Conservation (phyloP, 1,140 invertebrate species). For the Rhagoletis zephyria region DNA sequence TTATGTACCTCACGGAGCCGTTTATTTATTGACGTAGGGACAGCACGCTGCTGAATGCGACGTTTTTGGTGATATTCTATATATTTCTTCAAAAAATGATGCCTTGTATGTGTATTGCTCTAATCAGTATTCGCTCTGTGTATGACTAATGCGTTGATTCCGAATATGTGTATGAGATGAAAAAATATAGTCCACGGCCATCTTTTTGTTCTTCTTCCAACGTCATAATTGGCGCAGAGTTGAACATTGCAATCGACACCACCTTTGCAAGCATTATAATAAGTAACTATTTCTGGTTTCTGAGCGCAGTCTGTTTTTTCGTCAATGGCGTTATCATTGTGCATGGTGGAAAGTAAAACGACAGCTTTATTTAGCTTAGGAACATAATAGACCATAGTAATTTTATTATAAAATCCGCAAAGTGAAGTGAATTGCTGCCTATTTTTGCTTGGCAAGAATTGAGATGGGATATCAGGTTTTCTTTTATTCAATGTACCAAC, state of each 20-base stretch:
- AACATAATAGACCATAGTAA: neutral
- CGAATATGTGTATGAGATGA: too few relatives aligned
- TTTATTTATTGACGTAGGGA: too few relatives aligned
- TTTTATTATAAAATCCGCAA: too few relatives aligned
- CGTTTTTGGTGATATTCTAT: too few relatives aligned
- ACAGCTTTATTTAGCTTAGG: neutral
- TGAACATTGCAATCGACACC: neutral
- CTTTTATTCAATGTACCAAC: constrained; percentile 5
- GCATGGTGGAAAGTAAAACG: constrained; percentile 5
- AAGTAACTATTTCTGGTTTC: constrained; percentile 9
- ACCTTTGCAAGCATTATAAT: neutral
- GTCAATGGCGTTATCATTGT: constrained; percentile 1
- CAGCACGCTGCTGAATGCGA: too few relatives aligned
- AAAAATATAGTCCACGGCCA: too few relatives aligned
- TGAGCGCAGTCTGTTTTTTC: neutral
- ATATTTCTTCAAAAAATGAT: neutral
- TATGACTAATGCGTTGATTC: too few relatives aligned
- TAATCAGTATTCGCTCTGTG: neutral
- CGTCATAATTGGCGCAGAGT: neutral
- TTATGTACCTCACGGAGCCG: too few relatives aligned
- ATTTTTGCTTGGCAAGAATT: constrained; percentile 11
- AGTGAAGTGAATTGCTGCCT: neutral
- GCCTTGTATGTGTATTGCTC: neutral
- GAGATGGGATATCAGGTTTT: neutral
- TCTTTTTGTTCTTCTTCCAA: neutral